These are phyloP conservation scores for Danio kyathit DNA, from an alignment of 2,797 vertebrate genomes.

Conservation along the genomic window DNA sequence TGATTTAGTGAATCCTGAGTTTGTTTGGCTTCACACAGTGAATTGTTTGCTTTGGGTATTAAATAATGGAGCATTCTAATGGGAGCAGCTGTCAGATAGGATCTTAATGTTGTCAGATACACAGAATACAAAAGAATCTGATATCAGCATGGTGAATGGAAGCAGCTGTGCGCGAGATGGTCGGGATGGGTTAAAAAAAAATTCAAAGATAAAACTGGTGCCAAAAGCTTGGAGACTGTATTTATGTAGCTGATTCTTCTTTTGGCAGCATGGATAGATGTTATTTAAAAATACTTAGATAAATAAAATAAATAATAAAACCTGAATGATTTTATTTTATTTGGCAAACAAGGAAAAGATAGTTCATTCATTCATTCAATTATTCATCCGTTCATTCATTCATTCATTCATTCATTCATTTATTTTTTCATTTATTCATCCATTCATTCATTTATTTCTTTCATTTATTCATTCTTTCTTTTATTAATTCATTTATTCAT, in stretches of 20 bases:
- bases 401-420: too few species aligned
- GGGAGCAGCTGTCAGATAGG: constrained; percentile 63
- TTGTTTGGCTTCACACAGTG: constrained; percentile 61
- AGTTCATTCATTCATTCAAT: too few species aligned
- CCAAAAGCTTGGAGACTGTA: constrained; percentile 30
- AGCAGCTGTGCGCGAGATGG: constrained; percentile 35
- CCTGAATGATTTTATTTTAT: constrained; percentile 24
- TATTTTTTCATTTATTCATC: too few species aligned
- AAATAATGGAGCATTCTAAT: constrained; percentile 68
- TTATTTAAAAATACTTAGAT: too few species aligned
- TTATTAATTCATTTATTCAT: too few species aligned
- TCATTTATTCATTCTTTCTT: too few species aligned
- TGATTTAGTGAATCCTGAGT: constrained; percentile 36
- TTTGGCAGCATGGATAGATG: constrained; percentile 19
- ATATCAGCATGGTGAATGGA: constrained; percentile 62
- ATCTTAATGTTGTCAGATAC: constrained; percentile 73
- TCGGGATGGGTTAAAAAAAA: background rate
- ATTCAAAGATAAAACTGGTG: constrained; percentile 47
- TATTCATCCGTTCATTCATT: too few species aligned
- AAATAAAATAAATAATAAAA: constrained; percentile 14
- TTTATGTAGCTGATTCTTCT: constrained; percentile 21
- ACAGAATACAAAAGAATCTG: constrained; percentile 61
- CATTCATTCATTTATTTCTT: too few species aligned
- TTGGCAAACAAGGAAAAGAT: constrained; percentile 2
- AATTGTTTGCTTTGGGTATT: constrained; percentile 66